Evolutionary conservation across 2,113 vertebrate genomes (phyloP).

Genomic region (Dermatemys mawii): DNA sequence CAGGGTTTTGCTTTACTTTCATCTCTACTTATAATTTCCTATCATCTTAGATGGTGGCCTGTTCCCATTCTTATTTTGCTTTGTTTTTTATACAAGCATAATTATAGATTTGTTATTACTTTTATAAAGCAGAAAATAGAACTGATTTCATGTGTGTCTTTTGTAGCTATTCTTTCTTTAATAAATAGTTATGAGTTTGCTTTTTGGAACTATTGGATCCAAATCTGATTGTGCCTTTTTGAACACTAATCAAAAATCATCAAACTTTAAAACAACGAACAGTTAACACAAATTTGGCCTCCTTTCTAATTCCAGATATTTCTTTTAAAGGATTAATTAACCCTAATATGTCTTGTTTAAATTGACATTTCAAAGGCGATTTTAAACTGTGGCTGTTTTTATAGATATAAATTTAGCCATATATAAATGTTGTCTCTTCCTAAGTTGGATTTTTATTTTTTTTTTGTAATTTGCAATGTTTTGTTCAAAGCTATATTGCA

Average conservation of each 20-base stretch:
- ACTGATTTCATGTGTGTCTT: neutral
- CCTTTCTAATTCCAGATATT: neutral
- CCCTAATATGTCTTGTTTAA: neutral
- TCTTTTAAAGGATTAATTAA: neutral
- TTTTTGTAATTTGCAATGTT: neutral
- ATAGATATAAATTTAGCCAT: neutral
- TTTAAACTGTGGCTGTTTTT: neutral
- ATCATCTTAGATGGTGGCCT: neutral
- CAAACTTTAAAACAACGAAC: neutral
- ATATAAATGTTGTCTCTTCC: neutral
- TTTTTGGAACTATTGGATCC: neutral
- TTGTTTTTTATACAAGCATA: neutral
- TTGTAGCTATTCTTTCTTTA: neutral
- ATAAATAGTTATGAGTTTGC: neutral
- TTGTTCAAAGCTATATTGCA: neutral
- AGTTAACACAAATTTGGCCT: neutral
- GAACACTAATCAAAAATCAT: neutral
- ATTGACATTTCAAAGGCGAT: neutral
- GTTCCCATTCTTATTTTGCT: neutral
- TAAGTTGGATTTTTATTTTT: fast-evolving
- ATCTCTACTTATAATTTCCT: neutral
- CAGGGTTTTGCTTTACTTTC: neutral
- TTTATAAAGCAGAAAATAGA: neutral
- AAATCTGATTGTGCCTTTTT: neutral
- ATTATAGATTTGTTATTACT: neutral